Evolutionary conservation across 2,797 vertebrate genomes (phyloP), one percentile per base, ranked within the genome.

Genomic region (Glyptemys insculpta): DNA sequence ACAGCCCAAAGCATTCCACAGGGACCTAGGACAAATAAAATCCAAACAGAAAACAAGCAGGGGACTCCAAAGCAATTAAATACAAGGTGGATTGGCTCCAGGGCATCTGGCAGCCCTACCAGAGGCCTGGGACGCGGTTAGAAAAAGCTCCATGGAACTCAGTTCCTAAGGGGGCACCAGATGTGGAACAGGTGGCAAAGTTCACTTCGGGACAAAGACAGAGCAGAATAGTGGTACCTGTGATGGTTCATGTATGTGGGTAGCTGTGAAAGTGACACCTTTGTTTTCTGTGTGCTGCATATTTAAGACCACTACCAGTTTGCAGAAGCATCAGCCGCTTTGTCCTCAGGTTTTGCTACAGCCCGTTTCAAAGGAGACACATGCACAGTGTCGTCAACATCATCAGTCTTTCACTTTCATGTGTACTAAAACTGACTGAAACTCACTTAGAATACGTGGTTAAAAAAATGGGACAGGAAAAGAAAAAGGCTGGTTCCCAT

Each of bases 391-490:
- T 90, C 80, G 50, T 87, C 93, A 85, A 85, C 86, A 88, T 81
- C 82, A 96, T 96, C 81, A 85, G 83, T 96, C 91, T 97, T 97
- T 57, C 80, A 90, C 85, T 97, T 96, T 95, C 94, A 93, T 88
- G 79, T 97, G 86, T 57, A 90, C 92, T 97, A 79, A 95, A 97
- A 96, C 93, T 94, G 93, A 90, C 95, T 94, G 94, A 93, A 96
- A 96, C 94, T 93, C 94, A 96, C 94, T 94, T 95, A 94, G 96
- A 97, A 96, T 90, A 94, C 62, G 84, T 97, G 96, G 80, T 92
- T 96, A 88, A 95, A 95, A 95, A 96, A 97, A 97, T 96, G 87
- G 88, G 82, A 97, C 97, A 95, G 92, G 96, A 96, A 95, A 94
- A 96, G 85, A 95, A 97, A 97, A 94, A 84, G 78, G 93, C 97